Conservation (phyloP, 2,888 invertebrate genomes). For the Baccha elongata region DNA sequence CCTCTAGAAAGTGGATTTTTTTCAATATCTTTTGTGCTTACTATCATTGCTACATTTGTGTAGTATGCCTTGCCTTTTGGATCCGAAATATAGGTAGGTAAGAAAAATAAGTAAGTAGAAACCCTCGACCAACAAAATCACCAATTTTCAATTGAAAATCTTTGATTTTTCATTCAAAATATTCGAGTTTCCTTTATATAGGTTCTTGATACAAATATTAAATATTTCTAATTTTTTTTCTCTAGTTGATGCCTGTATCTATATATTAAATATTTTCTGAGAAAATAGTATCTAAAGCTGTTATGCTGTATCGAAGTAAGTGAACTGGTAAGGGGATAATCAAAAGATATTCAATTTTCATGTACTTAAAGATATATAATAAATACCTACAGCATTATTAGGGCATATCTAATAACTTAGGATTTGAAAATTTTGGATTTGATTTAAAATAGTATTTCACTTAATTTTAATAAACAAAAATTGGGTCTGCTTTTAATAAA, state of each 20-base stretch:
- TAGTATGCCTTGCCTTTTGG: slow-evolving; percentile 12
- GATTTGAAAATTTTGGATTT: too few relatives aligned
- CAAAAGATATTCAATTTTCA: slow-evolving; percentile 44
- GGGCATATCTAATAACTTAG: too few relatives aligned
- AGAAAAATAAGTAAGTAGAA: not conserved
- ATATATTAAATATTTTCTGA: too few relatives aligned
- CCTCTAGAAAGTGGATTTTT: slow-evolving; percentile 38
- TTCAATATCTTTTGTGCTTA: slow-evolving; percentile 51
- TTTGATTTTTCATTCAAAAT: slow-evolving; percentile 59
- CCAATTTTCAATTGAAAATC: slow-evolving; percentile 61
- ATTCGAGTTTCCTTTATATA: slow-evolving; percentile 46
- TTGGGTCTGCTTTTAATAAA: too few relatives aligned
- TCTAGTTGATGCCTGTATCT: too few relatives aligned
- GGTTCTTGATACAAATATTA: slow-evolving; percentile 24
- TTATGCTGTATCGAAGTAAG: slow-evolving; percentile 36
- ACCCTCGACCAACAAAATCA: slow-evolving; percentile 53
- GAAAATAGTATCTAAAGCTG: too few relatives aligned
- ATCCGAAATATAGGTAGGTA: slow-evolving; percentile 26
- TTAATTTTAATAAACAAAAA: too few relatives aligned
- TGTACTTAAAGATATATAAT: too few relatives aligned
- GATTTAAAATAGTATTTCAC: too few relatives aligned
- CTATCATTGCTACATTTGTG: slow-evolving; percentile 42
- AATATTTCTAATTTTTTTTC: too few relatives aligned
- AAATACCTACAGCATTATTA: too few relatives aligned
- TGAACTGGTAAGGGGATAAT: slow-evolving; percentile 30